These are phyloP conservation scores for Biston betularia DNA, from an alignment of 2,888 invertebrate genomes.

Conservation along the genomic window DNA sequence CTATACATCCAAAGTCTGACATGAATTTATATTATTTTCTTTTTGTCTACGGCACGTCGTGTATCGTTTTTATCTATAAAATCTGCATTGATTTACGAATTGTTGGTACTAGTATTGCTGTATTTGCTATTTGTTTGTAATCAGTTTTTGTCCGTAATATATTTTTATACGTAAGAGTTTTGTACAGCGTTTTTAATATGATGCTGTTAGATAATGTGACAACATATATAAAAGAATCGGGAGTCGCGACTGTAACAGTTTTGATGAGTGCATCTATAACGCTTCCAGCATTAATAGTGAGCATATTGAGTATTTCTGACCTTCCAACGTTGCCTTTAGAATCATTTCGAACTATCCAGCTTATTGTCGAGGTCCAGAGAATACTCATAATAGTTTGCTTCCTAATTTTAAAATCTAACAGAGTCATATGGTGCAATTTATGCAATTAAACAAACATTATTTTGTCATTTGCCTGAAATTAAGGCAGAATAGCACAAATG, in stretches of 20 bases:
- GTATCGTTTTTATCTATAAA: neutral
- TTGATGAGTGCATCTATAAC: neutral
- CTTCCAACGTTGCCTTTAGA: neutral
- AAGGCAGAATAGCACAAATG: too few species aligned
- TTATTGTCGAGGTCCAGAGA: neutral
- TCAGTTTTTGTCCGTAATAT: neutral
- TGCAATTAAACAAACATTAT: neutral
- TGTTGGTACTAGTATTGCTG: neutral
- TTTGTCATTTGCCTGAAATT: too few species aligned
- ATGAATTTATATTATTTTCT: too few species aligned
- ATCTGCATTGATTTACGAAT: neutral
- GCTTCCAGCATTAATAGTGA: neutral
- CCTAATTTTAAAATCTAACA: neutral
- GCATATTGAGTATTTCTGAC: neutral
- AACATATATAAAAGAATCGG: neutral
- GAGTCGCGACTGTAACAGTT: neutral
- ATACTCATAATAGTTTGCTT: constrained; percentile 2
- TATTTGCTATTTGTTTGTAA: neutral
- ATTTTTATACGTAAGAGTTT: neutral
- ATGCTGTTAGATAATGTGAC: neutral
- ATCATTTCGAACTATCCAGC: neutral
- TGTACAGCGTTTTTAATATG: neutral
- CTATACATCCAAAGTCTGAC: too few species aligned
- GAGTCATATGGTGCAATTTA: neutral
- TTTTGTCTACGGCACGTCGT: neutral